phyloP scores from a whole-genome alignment of 2,888 invertebrate species.

The Drosophila subquinaria region DNA sequence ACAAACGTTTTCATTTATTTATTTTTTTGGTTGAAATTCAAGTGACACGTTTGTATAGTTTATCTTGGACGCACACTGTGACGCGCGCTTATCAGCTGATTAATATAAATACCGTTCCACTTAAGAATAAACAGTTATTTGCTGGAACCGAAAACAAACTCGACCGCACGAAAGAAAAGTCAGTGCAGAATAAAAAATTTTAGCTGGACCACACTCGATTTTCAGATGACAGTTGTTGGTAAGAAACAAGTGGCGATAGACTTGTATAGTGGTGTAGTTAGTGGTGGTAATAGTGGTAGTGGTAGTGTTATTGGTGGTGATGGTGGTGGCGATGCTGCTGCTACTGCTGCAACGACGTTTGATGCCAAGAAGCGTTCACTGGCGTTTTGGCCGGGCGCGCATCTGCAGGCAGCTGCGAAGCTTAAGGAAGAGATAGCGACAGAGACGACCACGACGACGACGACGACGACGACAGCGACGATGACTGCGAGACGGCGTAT shows the following conservation, averaged over 20 bases:
- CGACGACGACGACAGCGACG: conserved; percentile 30
- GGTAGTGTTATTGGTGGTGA: neutral
- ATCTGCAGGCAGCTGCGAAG: conserved; percentile 36
- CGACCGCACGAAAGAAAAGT: conserved; percentile 22
- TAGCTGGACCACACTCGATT: conserved; percentile 16
- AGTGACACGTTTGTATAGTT: conserved; percentile 31
- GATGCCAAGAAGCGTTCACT: conserved; percentile 23
- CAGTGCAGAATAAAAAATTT: conserved; percentile 23
- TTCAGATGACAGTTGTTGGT: conserved; percentile 35
- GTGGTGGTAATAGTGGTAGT: conserved; percentile 13
- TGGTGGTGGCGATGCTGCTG: conserved; percentile 13
- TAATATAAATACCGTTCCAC: conserved; percentile 40
- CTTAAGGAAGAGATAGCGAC: conserved; percentile 32
- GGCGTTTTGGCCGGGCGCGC: conserved; percentile 34
- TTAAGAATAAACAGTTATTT: conserved; percentile 18
- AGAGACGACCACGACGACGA: conserved; percentile 23
- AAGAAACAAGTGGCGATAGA: conserved; percentile 38
- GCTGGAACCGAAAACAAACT: neutral
- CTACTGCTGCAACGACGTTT: conserved; percentile 37
- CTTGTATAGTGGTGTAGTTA: conserved; percentile 13
- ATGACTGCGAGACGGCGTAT: conserved; percentile 54
- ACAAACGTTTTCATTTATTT: conserved; percentile 40
- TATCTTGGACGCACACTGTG: conserved; percentile 42
- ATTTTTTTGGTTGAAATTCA: conserved; percentile 26
- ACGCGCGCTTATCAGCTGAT: conserved; percentile 55